Percentiles rank a stretch among this genome's conserved stretches.
phyloP scores from a whole-genome alignment of 2,797 vertebrate species.

The Pantherophis alleghaniensis region DNA sequence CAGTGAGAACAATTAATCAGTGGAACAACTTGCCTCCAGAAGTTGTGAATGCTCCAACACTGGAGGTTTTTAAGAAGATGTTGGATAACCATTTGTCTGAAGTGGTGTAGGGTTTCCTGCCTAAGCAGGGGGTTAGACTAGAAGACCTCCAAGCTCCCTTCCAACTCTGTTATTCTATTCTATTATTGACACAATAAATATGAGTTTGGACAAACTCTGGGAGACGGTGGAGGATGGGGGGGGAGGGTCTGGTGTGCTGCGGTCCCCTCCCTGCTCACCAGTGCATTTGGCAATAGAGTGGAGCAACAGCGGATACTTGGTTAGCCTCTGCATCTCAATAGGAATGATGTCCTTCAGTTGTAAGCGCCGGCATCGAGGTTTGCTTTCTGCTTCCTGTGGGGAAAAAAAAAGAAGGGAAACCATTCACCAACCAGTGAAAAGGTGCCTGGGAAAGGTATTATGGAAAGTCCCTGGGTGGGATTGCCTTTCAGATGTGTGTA shows the following conservation, averaged over 20 bases:
- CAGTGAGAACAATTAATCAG: too few relatives aligned
- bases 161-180: too few relatives aligned
- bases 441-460: background rate
- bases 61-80: too few relatives aligned
- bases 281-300: conserved; percentile 90
- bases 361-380: conserved; percentile 84
- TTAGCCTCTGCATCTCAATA: conserved; percentile 90
- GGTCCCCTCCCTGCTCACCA: conserved; percentile 65
- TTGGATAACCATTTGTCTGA: too few relatives aligned
- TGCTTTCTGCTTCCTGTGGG: conserved; percentile 87
- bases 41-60: too few relatives aligned
- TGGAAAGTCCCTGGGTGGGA: background rate
- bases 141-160: too few relatives aligned
- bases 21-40: too few relatives aligned
- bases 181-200: background rate
- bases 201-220: background rate
- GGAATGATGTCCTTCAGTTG: conserved; percentile 95
- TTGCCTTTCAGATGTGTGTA: background rate
- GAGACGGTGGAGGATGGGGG: background rate
- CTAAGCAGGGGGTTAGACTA: too few relatives aligned
- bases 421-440: background rate
- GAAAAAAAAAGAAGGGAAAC: too few relatives aligned
- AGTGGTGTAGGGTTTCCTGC: too few relatives aligned
- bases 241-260: background rate
- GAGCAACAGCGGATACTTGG: conserved; percentile 89